Conservation (phyloP, 1,140 invertebrate genomes). For the Atopsyche davidsoni region DNA sequence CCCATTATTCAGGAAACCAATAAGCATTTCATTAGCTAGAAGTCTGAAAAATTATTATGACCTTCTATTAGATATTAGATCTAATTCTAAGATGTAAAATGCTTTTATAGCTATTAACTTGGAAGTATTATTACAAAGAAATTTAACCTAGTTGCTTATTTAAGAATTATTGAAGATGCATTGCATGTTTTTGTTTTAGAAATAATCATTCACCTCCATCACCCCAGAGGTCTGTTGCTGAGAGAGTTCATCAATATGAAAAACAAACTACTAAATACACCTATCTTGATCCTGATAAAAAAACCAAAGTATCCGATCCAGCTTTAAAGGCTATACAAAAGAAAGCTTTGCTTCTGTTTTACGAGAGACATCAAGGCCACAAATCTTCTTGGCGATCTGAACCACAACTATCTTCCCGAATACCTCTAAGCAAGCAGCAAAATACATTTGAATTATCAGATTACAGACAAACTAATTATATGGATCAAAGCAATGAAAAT, state of each 20-base stretch:
- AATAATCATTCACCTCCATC: conserved; percentile 40
- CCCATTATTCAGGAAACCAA: too few species aligned
- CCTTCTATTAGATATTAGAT: too few species aligned
- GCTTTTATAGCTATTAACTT: too few species aligned
- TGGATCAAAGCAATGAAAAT: conserved; percentile 30
- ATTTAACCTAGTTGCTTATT: too few species aligned
- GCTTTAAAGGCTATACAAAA: conserved; percentile 83
- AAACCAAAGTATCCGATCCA: conserved; percentile 64
- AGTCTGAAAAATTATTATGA: too few species aligned
- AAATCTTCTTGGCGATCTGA: conserved; percentile 54
- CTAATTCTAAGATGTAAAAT: too few species aligned
- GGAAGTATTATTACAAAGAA: too few species aligned
- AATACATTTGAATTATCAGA: too few species aligned
- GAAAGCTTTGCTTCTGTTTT: conserved; percentile 78
- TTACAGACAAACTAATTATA: too few species aligned
- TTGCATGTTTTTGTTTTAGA: conserved; percentile 26
- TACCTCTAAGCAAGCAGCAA: too few species aligned
- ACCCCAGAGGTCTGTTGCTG: conserved; percentile 61
- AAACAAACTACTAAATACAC: conserved; percentile 58
- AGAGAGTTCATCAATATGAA: conserved; percentile 70
- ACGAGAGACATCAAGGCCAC: conserved; percentile 63
- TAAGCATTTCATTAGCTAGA: too few species aligned
- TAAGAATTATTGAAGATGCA: too few species aligned
- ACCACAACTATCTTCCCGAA: conserved; percentile 52
- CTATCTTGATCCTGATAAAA: conserved; percentile 71